These are phyloP conservation scores for Coecobrya sp. DNA, from an alignment of 2,888 invertebrate species.

Conservation along the genomic window DNA sequence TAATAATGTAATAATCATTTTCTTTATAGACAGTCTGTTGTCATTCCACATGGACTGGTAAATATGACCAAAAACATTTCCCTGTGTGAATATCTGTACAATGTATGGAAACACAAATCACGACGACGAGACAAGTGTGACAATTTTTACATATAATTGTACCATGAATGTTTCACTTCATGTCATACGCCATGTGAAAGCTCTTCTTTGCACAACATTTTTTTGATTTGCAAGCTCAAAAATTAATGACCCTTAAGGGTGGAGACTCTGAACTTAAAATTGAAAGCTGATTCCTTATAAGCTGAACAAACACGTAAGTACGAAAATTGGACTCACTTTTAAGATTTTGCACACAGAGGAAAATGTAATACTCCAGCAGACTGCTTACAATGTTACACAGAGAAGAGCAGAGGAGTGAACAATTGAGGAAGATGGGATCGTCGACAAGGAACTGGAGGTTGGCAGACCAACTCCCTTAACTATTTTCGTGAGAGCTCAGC, in stretches of 20 bases:
- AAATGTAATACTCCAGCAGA: conserved; percentile 49
- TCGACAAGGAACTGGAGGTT: conserved; percentile 82
- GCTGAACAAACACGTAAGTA: conserved; percentile 43
- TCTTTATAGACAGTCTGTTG: not conserved
- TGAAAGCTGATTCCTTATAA: conserved; percentile 68
- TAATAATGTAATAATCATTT: not conserved
- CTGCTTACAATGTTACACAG: conserved; percentile 44
- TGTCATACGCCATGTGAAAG: conserved; percentile 53
- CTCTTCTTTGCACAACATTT: not conserved
- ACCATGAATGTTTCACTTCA: conserved; percentile 8
- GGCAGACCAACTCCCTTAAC: conserved; percentile 81
- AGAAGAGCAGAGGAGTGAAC: conserved; percentile 82
- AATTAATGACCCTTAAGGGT: conserved; percentile 71
- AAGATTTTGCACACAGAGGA: conserved; percentile 69
- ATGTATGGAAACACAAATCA: no score
- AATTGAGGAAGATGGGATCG: conserved; percentile 82
- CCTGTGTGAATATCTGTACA: not conserved
- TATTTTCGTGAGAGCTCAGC: conserved; percentile 77
- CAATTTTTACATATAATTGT: conserved; percentile 19
- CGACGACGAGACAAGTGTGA: not conserved
- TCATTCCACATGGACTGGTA: not conserved
- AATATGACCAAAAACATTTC: not conserved
- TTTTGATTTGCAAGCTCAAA: conserved; percentile 57
- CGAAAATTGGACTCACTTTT: conserved; percentile 64
- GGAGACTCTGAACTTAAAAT: conserved; percentile 67